A percentile compares a stretch with the other conserved stretches of the same genome.
phyloP scores from a whole-genome alignment of 2,888 invertebrate species.

The Machimus atricapillus region DNA sequence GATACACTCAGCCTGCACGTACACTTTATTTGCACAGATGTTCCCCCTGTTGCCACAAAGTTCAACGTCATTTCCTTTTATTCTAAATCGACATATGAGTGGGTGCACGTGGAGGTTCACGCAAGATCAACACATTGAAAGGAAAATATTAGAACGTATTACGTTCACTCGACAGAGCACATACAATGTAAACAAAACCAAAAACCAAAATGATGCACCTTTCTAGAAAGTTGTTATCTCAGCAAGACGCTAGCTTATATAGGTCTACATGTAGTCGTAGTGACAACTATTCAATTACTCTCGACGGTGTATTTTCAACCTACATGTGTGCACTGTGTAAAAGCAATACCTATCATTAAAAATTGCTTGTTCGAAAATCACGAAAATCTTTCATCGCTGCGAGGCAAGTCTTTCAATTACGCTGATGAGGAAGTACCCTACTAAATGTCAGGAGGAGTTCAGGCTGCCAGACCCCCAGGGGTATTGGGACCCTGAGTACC shows the following conservation, averaged over 20 bases:
- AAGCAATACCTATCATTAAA: neutral
- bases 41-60: neutral
- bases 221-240: neutral
- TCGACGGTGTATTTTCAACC: neutral
- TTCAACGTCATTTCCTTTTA: neutral
- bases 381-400: neutral
- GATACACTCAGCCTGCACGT: neutral
- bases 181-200: neutral
- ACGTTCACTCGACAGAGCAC: neutral
- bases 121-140: neutral
- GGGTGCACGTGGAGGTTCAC: neutral
- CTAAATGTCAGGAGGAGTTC: neutral
- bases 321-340: neutral
- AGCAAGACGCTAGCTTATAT: neutral
- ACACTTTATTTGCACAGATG: neutral
- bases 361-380: neutral
- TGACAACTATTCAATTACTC: neutral
- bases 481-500: neutral
- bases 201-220: neutral
- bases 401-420: neutral
- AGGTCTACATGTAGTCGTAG: neutral
- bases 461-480: neutral
- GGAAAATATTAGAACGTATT: neutral
- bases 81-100: neutral
- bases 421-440: neutral